Conservation (phyloP, 2,888 invertebrate genomes). For the Alviniconcha strummeri region DNA sequence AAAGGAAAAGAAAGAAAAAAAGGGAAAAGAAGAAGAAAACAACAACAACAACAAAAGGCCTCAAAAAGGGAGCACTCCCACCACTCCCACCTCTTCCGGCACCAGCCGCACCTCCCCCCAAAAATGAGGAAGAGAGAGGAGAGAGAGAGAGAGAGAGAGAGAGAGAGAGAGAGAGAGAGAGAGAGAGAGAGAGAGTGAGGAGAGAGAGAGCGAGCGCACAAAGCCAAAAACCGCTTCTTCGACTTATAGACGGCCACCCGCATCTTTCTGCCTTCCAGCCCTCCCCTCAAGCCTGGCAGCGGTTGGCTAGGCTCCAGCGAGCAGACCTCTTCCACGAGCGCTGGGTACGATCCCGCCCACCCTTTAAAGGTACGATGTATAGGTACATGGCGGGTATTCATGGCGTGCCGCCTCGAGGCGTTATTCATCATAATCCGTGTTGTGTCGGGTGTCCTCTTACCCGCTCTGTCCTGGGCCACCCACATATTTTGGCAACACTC, state of each 20-base stretch:
- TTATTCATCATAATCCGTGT: slow-evolving; percentile 22
- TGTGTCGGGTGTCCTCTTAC: slow-evolving; percentile 21
- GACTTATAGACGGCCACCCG: neutral
- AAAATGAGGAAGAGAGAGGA: too few species aligned
- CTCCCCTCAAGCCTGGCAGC: neutral
- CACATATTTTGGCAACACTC: neutral
- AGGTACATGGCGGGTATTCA: neutral
- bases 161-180: too few species aligned
- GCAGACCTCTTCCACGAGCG: neutral
- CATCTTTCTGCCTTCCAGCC: neutral
- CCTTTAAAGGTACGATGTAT: neutral
- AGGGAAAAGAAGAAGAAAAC: too few species aligned
- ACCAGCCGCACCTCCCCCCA: too few species aligned
- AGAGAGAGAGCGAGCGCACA: too few species aligned
- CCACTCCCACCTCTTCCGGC: too few species aligned
- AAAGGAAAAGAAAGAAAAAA: too few species aligned
- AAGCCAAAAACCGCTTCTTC: too few species aligned
- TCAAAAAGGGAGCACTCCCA: too few species aligned
- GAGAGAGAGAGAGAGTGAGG: too few species aligned
- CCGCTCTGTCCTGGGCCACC: neutral
- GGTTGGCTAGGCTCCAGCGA: neutral
- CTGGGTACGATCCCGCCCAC: neutral
- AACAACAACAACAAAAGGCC: too few species aligned
- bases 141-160: too few species aligned
- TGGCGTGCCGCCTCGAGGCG: neutral